Base-by-base conservation (phyloP, 2,113 vertebrate species). In the Clarias gariepinus region DNA sequence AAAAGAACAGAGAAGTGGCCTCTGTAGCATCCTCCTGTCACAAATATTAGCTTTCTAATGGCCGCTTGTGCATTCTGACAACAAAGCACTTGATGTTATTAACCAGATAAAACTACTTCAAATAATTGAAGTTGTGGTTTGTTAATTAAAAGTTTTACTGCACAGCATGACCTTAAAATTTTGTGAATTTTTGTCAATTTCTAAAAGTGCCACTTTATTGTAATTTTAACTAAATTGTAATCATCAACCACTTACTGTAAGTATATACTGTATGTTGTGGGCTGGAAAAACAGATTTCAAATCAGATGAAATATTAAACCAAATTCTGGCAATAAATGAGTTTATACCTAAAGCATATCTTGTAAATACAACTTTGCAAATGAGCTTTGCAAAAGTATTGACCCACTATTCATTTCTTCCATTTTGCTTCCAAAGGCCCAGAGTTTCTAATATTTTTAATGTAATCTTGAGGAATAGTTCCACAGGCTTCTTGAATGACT, bases 71-170 rank as follows among this genome's bases (percentile, higher is more conserved):
- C 61, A 78, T 57, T 66, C 30, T 68, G 55, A 87, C 74, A 83
- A 77, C 71, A 83, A 76, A 78, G n/a, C 81, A 83, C 81, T 83
- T 66, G 58, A 55, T 36, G 80, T n/a, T 77, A 77, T 33, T 83
- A 60, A 76, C 58, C 28, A 76, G 28, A 36, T 53, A 74, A 63
- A 86, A 12, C 57, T 33, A 55, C 85, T 87, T 68, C 25, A 87
- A 12, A 78, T 47, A 68, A 83, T 19, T 68, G n/a, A n/a, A 23
- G 64, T 21, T 23, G 36, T 52, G 64, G 55, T 76, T 82, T 18
- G 57, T 23, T 71, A 73, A 33, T 33, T 36, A 16, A 57, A 69
- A 69, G 66, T 30, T 36, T 58, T 52, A 69, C 6, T 80, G 21
- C 19, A 58, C 60, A 69, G n/a, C n/a, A 57, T 33, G 16, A 63